These are phyloP conservation scores for Drosophila teissieri DNA, from an alignment of 1,140 invertebrate species.

Conservation along the genomic window DNA sequence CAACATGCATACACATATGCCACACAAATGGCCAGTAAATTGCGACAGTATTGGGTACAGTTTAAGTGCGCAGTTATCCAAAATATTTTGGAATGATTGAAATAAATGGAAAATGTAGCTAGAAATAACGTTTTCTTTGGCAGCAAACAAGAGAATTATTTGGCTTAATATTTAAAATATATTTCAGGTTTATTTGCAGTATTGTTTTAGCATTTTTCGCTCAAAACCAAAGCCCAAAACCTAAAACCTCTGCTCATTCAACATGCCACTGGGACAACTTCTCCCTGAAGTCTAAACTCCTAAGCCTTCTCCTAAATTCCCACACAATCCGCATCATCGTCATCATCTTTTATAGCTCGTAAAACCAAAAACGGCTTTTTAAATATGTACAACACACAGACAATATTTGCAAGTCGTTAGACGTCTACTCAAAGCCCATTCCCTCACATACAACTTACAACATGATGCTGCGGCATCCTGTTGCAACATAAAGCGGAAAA, in stretches of 20 bases:
- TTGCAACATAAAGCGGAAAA: constrained; percentile 37
- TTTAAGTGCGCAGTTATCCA: not conserved
- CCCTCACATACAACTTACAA: not conserved
- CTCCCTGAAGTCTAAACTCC: not conserved
- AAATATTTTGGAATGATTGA: not conserved
- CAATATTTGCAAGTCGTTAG: constrained; percentile 75
- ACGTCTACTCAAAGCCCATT: constrained; percentile 23
- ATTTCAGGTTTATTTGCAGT: not conserved
- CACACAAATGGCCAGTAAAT: not conserved
- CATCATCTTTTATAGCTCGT: constrained; percentile 23
- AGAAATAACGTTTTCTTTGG: no score
- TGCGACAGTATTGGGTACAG: not conserved
- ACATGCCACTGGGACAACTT: constrained; percentile 15
- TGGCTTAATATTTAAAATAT: not conserved
- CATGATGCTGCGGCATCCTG: constrained; percentile 29
- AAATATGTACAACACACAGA: constrained; percentile 60
- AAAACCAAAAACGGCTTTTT: constrained; percentile 57
- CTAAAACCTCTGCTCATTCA: not conserved
- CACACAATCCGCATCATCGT: constrained; percentile 13
- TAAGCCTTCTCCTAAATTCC: constrained; percentile 26
- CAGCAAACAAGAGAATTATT: no score
- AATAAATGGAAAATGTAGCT: no score
- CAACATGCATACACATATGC: constrained; percentile 7
- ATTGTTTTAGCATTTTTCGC: not conserved
- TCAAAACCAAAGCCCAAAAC: not conserved